Base-by-base conservation (phyloP, 2,888 invertebrate genomes). In the Nemotelus nigrinus region DNA sequence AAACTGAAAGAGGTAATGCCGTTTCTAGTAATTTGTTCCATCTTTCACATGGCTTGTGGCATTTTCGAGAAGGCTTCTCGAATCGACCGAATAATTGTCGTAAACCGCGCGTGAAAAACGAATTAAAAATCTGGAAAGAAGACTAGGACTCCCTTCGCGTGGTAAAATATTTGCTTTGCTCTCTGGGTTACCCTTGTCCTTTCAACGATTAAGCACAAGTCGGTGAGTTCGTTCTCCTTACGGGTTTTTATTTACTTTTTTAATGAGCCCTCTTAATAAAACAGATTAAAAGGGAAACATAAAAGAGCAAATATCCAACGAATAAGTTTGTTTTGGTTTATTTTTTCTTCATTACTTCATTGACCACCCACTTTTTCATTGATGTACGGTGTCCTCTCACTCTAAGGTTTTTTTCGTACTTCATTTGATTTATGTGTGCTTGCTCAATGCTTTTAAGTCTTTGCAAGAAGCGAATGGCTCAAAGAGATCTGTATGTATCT, bases 211-310 rank as follows among this genome's bases (percentile, higher is more conserved):
- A 53, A 53, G 53, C 7, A 10, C 10, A 10, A 7, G 53, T 10
- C 25, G 25, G 25, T 25, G 25, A 25, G 25, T 25, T 25, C 41
- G 8, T 53, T 41, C 8, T 7, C 8, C 60, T 60, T 60, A 60
- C 41, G 60, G 60, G 72, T 65, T 79, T 78, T 79, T 79, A 79
- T 78, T 79, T 79, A 78, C 78, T 78, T 78, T 79, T 79, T 79
- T 79, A 79, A 79, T 79, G 79, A 79, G 79, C 67, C 67, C 77
- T 79, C 79, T 78, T 79, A 79, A 79, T 79, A 79, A 79, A 79
- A 76, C 79, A 79, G 79, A 79, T 79, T 79, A 79, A 79, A 79
- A 78, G 78, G 77, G 77, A 77, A 78, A 74, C 79, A 79, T 79
- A 78, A 78, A 79, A 78, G 77, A 79, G 77, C 79, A 79, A 79